Percentiles rank a stretch among this genome's conserved stretches.
Conservation (phyloP, 2,113 vertebrate species). For the Callospermophilus lateralis region DNA sequence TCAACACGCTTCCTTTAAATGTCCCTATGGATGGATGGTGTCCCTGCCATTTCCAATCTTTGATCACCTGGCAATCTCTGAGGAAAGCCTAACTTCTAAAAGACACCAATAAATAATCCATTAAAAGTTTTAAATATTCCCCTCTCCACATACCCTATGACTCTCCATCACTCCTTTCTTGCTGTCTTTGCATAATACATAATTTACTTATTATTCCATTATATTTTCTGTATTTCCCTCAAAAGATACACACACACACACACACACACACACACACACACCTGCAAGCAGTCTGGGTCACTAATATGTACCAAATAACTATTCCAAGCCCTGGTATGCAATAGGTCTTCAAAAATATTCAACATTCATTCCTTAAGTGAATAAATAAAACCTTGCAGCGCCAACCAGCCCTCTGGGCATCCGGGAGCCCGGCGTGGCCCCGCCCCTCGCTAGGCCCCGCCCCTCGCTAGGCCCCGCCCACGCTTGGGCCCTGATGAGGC, state of each 20-base stretch:
- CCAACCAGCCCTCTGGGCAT: too few relatives aligned
- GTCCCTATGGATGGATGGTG: neutral
- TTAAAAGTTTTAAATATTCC: neutral
- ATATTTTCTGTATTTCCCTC: neutral
- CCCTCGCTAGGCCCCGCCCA: too few relatives aligned
- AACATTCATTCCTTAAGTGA: neutral
- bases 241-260: too few relatives aligned
- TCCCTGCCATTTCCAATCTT: neutral
- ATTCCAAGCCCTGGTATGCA: neutral
- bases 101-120: neutral
- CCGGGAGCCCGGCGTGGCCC: too few relatives aligned
- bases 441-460: too few relatives aligned
- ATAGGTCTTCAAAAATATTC: neutral
- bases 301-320: neutral
- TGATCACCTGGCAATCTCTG: neutral
- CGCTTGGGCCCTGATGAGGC: too few relatives aligned
- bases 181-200: neutral
- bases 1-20: neutral
- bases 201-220: neutral
- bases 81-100: neutral
- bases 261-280: too few relatives aligned
- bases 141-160: neutral
- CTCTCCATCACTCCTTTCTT: neutral
- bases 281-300: neutral
- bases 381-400: too few relatives aligned